These are phyloP conservation scores for Ianthella basta DNA, from an alignment of 37 sponge, comb jelly and placozoan genomes.

Conservation along the genomic window DNA sequence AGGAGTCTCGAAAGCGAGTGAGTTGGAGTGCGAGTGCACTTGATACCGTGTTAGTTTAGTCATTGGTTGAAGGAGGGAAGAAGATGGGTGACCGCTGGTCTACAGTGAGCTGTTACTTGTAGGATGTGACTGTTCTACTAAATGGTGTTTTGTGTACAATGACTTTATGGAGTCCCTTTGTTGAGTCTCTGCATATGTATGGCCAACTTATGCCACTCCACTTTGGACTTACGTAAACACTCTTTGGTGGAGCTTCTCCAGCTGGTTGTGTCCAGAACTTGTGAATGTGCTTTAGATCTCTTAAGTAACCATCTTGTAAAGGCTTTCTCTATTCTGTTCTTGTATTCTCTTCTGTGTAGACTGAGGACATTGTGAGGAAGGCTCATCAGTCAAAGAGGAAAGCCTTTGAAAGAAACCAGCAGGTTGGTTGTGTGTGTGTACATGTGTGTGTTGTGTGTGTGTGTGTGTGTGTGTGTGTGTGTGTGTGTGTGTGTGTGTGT, in stretches of 20 bases:
- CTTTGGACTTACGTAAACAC: no score
- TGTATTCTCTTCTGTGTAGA: conserved; percentile 10
- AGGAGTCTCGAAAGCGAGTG: conserved; percentile 77
- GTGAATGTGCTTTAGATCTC: no score
- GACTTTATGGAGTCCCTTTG: no score
- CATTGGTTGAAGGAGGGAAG: not conserved
- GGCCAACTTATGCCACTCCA: no score
- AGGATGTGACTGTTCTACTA: no score
- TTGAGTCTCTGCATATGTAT: no score
- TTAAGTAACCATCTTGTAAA: no score
- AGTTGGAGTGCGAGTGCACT: not conserved
- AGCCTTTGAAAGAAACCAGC: conserved; percentile 69
- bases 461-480: conserved; percentile 26
- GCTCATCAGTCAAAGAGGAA: conserved; percentile 69
- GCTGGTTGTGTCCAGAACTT: no score
- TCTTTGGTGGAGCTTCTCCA: no score
- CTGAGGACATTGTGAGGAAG: conserved; percentile 81
- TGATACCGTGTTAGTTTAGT: not conserved
- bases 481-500: conserved; percentile 26
- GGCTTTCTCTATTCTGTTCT: not conserved
- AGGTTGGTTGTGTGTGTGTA: conserved; percentile 34
- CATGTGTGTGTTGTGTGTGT: conserved; percentile 33
- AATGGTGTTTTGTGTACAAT: no score
- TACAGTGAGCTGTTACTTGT: not conserved
- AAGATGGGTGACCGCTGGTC: not conserved